phyloP scores from a whole-genome alignment of 2,113 vertebrate species.

The Bombycilla garrulus region DNA sequence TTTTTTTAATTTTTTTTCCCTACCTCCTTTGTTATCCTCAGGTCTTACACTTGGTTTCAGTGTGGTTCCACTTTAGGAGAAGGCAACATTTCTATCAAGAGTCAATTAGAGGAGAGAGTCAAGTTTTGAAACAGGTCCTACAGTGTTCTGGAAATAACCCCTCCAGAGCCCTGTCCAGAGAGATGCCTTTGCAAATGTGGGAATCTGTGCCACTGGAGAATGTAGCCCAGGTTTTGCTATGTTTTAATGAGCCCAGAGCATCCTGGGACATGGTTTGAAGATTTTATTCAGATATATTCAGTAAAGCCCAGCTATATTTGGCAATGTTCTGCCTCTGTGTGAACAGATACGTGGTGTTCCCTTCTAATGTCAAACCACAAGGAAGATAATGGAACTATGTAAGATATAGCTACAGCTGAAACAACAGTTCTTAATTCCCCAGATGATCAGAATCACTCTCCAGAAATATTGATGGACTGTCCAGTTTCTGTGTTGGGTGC shows the following conservation, averaged over 20 bases:
- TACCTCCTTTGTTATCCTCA: neutral
- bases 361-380: neutral
- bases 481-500: neutral
- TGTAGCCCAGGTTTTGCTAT: fast-evolving
- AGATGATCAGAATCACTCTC: neutral
- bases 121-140: neutral
- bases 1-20: neutral
- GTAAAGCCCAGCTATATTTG: neutral
- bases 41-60: neutral
- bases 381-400: neutral
- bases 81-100: neutral
- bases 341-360: neutral
- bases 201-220: neutral
- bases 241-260: neutral
- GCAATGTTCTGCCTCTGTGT: neutral
- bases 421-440: neutral
- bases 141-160: neutral
- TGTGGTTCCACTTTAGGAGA: neutral
- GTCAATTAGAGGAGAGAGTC: neutral
- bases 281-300: neutral
- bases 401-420: neutral
- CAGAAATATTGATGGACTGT: neutral
- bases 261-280: neutral
- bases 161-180: neutral
- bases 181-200: neutral